Conservation (phyloP, 2,888 invertebrate genomes). For the Drosophila acutilabella region DNA sequence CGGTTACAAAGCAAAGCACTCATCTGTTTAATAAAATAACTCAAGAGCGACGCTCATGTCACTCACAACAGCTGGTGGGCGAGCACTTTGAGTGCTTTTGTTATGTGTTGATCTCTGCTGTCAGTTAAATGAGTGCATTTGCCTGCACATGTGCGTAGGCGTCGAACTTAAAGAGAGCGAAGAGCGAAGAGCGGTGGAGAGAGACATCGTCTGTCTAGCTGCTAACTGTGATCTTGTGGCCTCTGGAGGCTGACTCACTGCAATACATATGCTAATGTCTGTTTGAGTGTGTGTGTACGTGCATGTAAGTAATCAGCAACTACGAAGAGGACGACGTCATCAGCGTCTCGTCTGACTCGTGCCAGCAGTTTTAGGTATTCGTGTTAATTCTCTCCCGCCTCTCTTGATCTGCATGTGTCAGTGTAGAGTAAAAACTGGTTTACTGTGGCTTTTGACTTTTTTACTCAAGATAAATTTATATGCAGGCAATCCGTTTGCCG, state of each 20-base stretch:
- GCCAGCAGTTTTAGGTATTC: slow-evolving; percentile 7
- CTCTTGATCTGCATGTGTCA: slow-evolving; percentile 1
- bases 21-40: neutral
- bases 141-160: slow-evolving; percentile 48
- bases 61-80: slow-evolving; percentile 22
- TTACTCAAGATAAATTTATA: slow-evolving; percentile 30
- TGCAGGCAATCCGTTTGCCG: slow-evolving; percentile 60
- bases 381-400: slow-evolving; percentile 10
- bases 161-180: slow-evolving; percentile 10
- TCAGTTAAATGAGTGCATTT: neutral
- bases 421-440: slow-evolving; percentile 41
- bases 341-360: slow-evolving; percentile 34
- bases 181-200: slow-evolving; percentile 1
- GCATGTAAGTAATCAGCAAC: slow-evolving; percentile 30
- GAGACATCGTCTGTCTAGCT: slow-evolving; percentile 37
- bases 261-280: slow-evolving; percentile 7
- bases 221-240: slow-evolving; percentile 41
- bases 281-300: neutral
- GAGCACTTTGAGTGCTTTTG: slow-evolving; percentile 3
- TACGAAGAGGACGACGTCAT: slow-evolving; percentile 54
- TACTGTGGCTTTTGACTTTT: slow-evolving; percentile 29
- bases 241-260: slow-evolving; percentile 59
- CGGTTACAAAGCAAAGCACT: neutral
- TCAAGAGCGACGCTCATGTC: slow-evolving; percentile 29
- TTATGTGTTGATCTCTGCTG: slow-evolving; percentile 28